Conservation (phyloP, 2,888 invertebrate genomes). For the Phaedon cochleariae region DNA sequence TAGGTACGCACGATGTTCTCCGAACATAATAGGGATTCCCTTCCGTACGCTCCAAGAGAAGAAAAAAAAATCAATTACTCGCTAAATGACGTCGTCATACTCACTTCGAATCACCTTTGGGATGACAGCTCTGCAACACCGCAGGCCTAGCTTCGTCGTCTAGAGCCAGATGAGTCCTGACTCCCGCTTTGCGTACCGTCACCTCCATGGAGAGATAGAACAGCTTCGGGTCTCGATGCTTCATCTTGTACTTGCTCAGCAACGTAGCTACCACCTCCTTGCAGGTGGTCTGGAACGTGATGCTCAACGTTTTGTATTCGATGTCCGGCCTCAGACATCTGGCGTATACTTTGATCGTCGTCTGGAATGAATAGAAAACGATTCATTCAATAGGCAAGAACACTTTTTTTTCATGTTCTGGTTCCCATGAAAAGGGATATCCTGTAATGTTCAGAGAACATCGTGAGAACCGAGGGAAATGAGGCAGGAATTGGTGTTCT, state of each 20-base stretch:
- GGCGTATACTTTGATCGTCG: constrained; percentile 91
- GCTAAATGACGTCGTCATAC: constrained; percentile 50
- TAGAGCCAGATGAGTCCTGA: constrained; percentile 81
- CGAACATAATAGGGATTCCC: no score
- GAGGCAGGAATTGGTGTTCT: no score
- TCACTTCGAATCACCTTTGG: constrained; percentile 90
- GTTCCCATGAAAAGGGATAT: no score
- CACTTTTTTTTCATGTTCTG: no score
- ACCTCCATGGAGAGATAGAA: constrained; percentile 97
- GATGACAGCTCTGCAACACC: constrained; percentile 92
- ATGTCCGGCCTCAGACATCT: constrained; percentile 90
- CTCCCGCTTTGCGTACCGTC: constrained; percentile 82
- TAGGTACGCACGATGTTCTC: no score
- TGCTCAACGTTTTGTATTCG: constrained; percentile 93
- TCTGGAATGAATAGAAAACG: constrained; percentile 68
- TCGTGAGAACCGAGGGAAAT: no score
- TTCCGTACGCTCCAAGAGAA: no score
- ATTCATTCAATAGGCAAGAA: no score
- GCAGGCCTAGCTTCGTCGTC: constrained; percentile 92
- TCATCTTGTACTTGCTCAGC: constrained; percentile 85
- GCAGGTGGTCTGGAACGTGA: constrained; percentile 88
- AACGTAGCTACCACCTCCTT: constrained; percentile 86
- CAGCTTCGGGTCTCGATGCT: constrained; percentile 89
- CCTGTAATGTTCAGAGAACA: no score
- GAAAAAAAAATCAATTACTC: no score